Evolutionary conservation across 1,140 invertebrate species (phyloP), one percentile per base, ranked within the genome.

Genomic region (Drosophila lowei): DNA sequence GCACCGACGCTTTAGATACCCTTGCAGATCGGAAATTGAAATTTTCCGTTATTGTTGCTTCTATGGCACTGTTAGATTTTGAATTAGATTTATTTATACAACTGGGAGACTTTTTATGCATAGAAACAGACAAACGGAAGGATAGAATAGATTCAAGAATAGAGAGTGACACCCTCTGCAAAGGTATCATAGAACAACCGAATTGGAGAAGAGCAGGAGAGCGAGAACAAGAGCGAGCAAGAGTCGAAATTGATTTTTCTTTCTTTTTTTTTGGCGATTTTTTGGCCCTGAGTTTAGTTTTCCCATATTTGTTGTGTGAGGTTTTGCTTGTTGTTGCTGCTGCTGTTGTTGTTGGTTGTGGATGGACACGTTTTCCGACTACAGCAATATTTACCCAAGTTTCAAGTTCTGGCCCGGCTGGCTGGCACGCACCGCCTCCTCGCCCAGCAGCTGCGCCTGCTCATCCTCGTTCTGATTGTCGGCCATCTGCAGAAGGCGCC

Each of bases 361-460:
- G 9, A 7, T 7, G 21, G 21, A 23, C 21, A 23, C 21, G 4
- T 48, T 11, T 18, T 67, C 64, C 61, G 58, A 30, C 63, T 38
- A 28, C 54, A 30, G 56, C 57, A 88, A 90, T 93, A 93, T 93
- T 95, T 95, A 97, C 96, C 96, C 97, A 93, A 94, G 93, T 92
- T 93, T 93, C 92, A 99, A 93, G 93, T 98, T 98, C 92, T 98
- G 95, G 92, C 96, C 96, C 93, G 97, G 97, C 92, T 97, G 97
- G 92, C 96, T 96, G 91, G 96, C 95, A 92, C 96, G 95, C 80
- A 97, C 94, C 90, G 96, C 96, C 93, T 99, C 97, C 93, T 98
- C 98, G 91, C 97, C 97, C 88, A 99, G 94, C 84, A 99, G 94
- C 84, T 97, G 97, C 78, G 97, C 96, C 93, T 96, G 96, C 92